Evolutionary conservation across 2,888 invertebrate species (phyloP).

Genomic region (Agonopterix subpropinquella): DNA sequence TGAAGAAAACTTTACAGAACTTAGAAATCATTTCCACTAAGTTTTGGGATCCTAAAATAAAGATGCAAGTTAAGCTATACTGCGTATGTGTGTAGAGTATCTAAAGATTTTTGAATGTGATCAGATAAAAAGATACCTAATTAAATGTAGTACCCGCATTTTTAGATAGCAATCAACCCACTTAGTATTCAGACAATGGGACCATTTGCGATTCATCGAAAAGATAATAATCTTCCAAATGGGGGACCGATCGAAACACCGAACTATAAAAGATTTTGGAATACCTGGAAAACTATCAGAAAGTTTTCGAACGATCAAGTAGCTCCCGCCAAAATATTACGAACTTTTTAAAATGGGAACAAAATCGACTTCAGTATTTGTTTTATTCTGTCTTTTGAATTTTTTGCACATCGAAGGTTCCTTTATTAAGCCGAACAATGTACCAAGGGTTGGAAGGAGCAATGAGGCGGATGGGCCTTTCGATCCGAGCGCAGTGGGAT

Average conservation of each 20-base stretch:
- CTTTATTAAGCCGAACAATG: slow-evolving; percentile 64
- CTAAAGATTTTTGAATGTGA: too few relatives aligned
- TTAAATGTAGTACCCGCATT: too few relatives aligned
- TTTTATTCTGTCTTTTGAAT: slow-evolving; percentile 44
- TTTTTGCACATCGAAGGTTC: slow-evolving; percentile 43
- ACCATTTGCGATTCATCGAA: too few relatives aligned
- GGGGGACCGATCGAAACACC: slow-evolving; percentile 44
- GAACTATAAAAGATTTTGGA: slow-evolving; percentile 34
- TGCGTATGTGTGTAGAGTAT: too few relatives aligned
- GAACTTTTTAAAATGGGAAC: slow-evolving; percentile 34
- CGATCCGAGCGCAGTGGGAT: slow-evolving; percentile 55
- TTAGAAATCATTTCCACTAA: too few relatives aligned
- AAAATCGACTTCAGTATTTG: slow-evolving; percentile 35
- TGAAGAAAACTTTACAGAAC: too few relatives aligned
- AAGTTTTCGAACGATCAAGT: slow-evolving; percentile 7
- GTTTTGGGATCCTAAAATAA: too few relatives aligned
- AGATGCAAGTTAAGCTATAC: too few relatives aligned
- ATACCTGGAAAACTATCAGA: slow-evolving; percentile 20
- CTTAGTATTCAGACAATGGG: background rate
- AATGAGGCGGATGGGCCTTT: slow-evolving; percentile 53
- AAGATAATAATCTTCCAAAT: slow-evolving; percentile 17
- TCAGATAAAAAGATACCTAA: too few relatives aligned
- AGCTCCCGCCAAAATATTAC: slow-evolving; percentile 3
- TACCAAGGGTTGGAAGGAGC: slow-evolving; percentile 62
- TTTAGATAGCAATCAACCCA: background rate